Base-by-base conservation (phyloP, 1,140 invertebrate species). In the Ruditapes philippinarum region DNA sequence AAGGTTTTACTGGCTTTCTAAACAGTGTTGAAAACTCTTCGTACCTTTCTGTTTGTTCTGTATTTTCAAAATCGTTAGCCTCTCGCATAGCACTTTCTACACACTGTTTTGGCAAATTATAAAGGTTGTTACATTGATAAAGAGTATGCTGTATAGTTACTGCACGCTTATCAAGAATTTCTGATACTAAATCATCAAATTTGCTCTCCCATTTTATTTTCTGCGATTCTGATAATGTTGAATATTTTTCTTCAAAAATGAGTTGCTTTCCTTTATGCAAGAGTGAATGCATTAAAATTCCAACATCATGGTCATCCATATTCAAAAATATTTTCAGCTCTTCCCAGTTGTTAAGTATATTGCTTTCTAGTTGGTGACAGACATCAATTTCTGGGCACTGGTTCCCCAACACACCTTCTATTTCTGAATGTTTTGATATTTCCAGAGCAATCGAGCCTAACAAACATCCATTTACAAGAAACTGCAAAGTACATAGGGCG, bases 281-380 rank as follows among this genome's bases (percentile, higher is more conserved):
- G 22, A 87, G 22, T n/a, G 31, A 31, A 78, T 78, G 84, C 4
- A 87, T 19, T 25, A 87, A 49, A 3, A 57, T 40, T 19, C 54
- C 70, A 28, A 76, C 22, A n/a, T 68, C 73, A 79, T 40, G 54
- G 33, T 87, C 73, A 36, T 62, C 57, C 57, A 87, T 25, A 42
- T 79, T 79, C 9, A 76, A n/a, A 11, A 62, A 22, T n/a, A 17
- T 12, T 62, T 60, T 42, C 0, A 78, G 5, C 19, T 45, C 33
- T 28, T 25, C 42, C 51, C 73, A 87, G 38, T 78, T 51, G 36
- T 87, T 5, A 7, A 49, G 5, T 38, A 87, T 42, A 33, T 57
- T 33, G 0, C 14, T 17, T 17, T n/a, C 49, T n/a, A 87, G 57
- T 12, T 40, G 40, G 28, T 65, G 1, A 19, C 9, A 19, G 14